A percentile compares a stretch with the other conserved stretches of the same genome.
Evolutionary conservation across 2,888 invertebrate genomes (phyloP).

Genomic region (Troides helena): DNA sequence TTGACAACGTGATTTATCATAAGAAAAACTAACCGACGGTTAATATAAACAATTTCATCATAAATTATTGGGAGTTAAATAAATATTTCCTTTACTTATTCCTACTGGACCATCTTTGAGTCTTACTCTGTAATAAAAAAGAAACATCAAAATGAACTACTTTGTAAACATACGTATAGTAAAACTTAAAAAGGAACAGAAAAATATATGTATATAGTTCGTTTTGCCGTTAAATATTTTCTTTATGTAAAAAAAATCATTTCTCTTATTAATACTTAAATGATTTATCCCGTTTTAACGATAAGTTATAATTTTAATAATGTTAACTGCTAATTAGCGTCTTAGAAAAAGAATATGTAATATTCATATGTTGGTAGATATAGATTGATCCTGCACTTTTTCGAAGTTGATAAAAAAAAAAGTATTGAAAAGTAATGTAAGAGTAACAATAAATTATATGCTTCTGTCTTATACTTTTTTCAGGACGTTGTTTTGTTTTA

Average conservation of each 20-base stretch:
- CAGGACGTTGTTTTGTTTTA: conserved; percentile 3
- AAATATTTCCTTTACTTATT: neutral
- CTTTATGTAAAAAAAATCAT: no score
- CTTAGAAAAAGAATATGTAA: neutral
- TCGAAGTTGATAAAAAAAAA: neutral
- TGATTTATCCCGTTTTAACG: no score
- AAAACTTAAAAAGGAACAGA: neutral
- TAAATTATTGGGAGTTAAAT: neutral
- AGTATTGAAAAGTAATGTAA: neutral
- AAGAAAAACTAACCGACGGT: neutral
- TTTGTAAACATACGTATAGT: no score
- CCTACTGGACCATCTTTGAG: neutral
- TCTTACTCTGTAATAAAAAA: no score
- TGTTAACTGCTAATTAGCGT: no score
- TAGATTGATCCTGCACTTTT: no score
- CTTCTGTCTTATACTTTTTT: neutral
- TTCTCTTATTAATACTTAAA: no score
- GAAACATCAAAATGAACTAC: neutral
- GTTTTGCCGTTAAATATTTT: no score
- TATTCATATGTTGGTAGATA: neutral
- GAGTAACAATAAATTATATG: neutral
- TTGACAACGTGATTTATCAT: neutral
- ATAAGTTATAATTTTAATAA: no score
- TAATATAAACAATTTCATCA: neutral
- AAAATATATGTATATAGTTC: neutral